Percentiles rank a stretch among this genome's conserved stretches.
Conservation (phyloP, 2,888 invertebrate species). For the Spodoptera littoralis region DNA sequence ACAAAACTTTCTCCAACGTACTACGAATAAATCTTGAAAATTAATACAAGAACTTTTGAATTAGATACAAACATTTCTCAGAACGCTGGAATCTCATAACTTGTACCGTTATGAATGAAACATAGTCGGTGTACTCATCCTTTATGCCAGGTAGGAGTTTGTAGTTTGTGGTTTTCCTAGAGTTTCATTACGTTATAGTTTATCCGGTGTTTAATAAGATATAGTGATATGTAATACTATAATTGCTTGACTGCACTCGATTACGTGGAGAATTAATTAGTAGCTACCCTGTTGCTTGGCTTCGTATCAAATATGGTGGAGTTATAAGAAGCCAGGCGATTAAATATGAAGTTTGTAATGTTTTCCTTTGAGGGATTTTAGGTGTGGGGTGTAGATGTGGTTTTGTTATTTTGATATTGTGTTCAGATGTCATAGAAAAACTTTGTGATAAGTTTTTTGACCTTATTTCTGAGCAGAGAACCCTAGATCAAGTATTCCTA, state of each 20-base stretch:
- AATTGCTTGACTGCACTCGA: constrained; percentile 41
- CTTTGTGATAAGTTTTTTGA: too few species aligned
- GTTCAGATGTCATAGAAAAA: too few species aligned
- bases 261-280: constrained; percentile 33
- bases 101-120: constrained; percentile 46
- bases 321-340: too few species aligned
- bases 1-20: too few species aligned
- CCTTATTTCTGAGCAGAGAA: too few species aligned
- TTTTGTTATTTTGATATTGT: too few species aligned
- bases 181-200: constrained; percentile 56
- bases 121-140: constrained; percentile 54
- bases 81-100: constrained; percentile 11
- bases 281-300: constrained; percentile 16
- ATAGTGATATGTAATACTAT: constrained; percentile 45
- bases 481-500: too few species aligned
- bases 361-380: too few species aligned
- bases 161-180: constrained; percentile 55
- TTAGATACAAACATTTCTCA: not conserved
- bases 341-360: too few species aligned
- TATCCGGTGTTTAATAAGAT: constrained; percentile 51
- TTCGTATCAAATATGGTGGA: not conserved
- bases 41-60: not conserved
- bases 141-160: constrained; percentile 59
- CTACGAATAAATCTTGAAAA: not conserved
- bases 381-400: too few species aligned